Percentiles rank a stretch among this genome's conserved stretches.
Evolutionary conservation across 1,140 invertebrate species (phyloP).

Genomic region (Archivesica marissinica): DNA sequence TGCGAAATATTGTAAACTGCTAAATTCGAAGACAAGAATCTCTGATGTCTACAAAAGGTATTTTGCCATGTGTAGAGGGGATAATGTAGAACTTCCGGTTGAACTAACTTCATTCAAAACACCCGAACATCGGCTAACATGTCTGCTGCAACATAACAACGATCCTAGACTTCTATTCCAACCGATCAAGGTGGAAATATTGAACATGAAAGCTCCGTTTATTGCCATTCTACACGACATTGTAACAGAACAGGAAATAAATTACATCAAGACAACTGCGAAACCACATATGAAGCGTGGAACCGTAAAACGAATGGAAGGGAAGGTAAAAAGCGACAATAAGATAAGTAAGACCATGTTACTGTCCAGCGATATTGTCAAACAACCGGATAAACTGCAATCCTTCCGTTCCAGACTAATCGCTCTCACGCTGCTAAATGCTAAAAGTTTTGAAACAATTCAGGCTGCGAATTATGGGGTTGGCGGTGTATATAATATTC

Average conservation of each 20-base stretch:
- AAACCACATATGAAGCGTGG: not conserved
- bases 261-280: not conserved
- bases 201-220: not conserved
- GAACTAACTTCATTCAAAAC: not conserved
- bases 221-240: not conserved
- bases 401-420: not conserved
- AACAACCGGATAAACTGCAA: not conserved
- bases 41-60: not conserved
- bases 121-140: not conserved
- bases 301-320: not conserved
- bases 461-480: conserved; percentile 3
- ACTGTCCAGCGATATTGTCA: not conserved
- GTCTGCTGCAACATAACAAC: not conserved
- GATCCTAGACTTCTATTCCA: not conserved
- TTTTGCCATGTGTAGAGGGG: not conserved
- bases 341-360: not conserved
- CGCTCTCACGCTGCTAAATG: not conserved
- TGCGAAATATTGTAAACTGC: not conserved
- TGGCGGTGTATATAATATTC: conserved; percentile 1
- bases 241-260: not conserved
- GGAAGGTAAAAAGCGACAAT: not conserved
- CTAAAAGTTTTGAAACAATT: not conserved
- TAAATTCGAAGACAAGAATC: not conserved
- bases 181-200: not conserved
- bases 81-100: not conserved